A percentile compares a stretch with the other conserved stretches of the same genome.
phyloP scores from a whole-genome alignment of 2,888 invertebrate species.

The Ophion obscuratus region DNA sequence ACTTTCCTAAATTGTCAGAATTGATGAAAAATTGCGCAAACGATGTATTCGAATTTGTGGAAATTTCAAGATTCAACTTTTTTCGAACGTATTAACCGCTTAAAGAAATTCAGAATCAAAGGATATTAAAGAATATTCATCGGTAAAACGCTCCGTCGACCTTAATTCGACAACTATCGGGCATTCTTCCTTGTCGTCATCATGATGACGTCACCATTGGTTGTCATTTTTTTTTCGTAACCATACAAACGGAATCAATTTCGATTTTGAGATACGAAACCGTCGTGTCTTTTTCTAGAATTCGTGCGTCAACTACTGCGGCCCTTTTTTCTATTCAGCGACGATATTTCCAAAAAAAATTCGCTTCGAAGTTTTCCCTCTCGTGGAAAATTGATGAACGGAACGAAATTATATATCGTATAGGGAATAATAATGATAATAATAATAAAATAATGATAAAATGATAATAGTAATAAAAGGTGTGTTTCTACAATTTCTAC shows the following conservation, averaged over 20 bases:
- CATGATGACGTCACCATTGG: background rate
- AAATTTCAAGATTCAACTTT: no score
- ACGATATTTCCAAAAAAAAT: background rate
- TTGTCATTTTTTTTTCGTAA: background rate
- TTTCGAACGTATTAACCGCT: no score
- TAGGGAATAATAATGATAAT: slow-evolving; percentile 17
- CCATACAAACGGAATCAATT: background rate
- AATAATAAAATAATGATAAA: slow-evolving; percentile 30
- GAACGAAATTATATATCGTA: slow-evolving; percentile 40
- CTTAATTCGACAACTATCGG: background rate
- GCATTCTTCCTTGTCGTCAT: background rate
- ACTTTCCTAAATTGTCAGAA: no score
- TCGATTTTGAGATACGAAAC: background rate
- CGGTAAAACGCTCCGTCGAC: no score
- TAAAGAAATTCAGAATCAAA: no score
- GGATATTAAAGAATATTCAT: no score
- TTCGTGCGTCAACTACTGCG: background rate
- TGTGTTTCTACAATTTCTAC: slow-evolving; percentile 66
- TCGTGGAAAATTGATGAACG: background rate
- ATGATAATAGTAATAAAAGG: slow-evolving; percentile 48
- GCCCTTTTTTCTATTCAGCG: background rate
- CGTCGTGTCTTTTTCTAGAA: background rate
- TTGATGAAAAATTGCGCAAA: no score
- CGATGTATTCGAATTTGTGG: no score
- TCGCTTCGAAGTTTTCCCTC: background rate